These are phyloP conservation scores for Cyclargus thomasi DNA, from an alignment of 1,140 invertebrate species.

Conservation along the genomic window DNA sequence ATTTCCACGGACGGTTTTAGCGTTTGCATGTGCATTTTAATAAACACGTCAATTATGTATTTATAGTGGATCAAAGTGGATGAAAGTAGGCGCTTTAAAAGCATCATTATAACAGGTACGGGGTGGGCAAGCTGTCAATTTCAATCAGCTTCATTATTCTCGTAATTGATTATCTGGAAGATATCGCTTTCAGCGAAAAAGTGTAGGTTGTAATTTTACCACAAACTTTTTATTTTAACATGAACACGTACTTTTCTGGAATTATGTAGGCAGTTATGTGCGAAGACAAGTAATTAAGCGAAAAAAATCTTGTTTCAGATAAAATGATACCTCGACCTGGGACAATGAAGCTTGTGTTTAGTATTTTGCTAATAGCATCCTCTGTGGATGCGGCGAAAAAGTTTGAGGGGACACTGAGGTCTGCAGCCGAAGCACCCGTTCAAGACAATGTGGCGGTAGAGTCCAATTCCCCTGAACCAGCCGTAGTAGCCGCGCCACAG, in stretches of 20 bases:
- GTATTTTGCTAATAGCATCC: constrained; percentile 56
- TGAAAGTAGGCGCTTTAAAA: background rate
- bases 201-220: background rate
- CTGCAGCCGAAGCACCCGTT: constrained; percentile 65
- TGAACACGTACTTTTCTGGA: background rate
- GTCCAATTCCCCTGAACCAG: constrained; percentile 55
- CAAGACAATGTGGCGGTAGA: constrained; percentile 68
- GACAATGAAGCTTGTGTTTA: constrained; percentile 61
- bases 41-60: constrained; percentile 3
- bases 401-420: constrained; percentile 67
- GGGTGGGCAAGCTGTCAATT: constrained; percentile 12
- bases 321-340: constrained; percentile 57
- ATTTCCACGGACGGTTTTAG: constrained; percentile 5
- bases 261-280: background rate
- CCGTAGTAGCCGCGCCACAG: constrained; percentile 55
- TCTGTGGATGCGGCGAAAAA: constrained; percentile 62
- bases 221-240: background rate
- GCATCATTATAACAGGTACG: background rate
- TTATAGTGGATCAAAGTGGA: background rate
- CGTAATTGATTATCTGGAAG: constrained; percentile 13
- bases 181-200: background rate
- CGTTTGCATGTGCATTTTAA: background rate
- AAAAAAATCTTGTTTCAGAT: constrained; percentile 56
- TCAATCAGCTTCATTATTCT: constrained; percentile 6
- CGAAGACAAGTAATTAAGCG: background rate